A percentile compares a stretch with the other conserved stretches of the same genome.
Conservation (phyloP, 2,888 invertebrate genomes). For the Ichneumon xanthorius region DNA sequence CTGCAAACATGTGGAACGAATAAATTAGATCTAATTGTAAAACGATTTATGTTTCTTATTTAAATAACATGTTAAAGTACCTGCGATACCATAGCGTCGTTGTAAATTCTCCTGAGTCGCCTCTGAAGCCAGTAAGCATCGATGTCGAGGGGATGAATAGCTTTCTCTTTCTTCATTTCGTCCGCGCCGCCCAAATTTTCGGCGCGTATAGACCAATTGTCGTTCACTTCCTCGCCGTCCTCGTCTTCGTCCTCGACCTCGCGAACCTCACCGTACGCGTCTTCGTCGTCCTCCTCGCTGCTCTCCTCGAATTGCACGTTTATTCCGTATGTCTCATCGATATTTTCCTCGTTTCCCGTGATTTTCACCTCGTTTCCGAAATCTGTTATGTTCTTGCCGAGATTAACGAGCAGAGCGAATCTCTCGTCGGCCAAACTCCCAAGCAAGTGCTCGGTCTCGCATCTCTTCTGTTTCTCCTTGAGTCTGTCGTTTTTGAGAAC, state of each 20-base stretch:
- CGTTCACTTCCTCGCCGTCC: slow-evolving; percentile 92
- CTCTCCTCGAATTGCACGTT: slow-evolving; percentile 99
- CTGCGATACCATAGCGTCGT: slow-evolving; percentile 98
- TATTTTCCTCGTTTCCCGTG: slow-evolving; percentile 90
- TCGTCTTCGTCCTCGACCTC: slow-evolving; percentile 93
- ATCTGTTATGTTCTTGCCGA: slow-evolving; percentile 99
- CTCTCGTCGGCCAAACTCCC: slow-evolving; percentile 94
- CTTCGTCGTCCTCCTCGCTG: slow-evolving; percentile 98
- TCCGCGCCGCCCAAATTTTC: slow-evolving; percentile 90
- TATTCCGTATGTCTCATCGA: slow-evolving; percentile 99
- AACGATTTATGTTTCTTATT: neutral
- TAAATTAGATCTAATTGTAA: no score
- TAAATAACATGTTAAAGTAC: slow-evolving; percentile 82
- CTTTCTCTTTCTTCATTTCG: slow-evolving; percentile 91
- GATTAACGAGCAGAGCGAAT: slow-evolving; percentile 97
- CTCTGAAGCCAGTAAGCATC: slow-evolving; percentile 99
- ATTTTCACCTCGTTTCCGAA: slow-evolving; percentile 89
- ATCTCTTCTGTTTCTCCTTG: slow-evolving; percentile 97
- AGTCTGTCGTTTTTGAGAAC: slow-evolving; percentile 97
- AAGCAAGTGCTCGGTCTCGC: slow-evolving; percentile 95
- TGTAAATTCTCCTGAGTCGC: slow-evolving; percentile 96
- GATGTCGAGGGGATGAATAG: slow-evolving; percentile 97
- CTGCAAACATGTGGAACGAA: slow-evolving; percentile 85
- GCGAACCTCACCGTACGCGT: slow-evolving; percentile 96
- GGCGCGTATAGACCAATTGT: slow-evolving; percentile 90